These are phyloP conservation scores for Sebastolobus alascanus DNA, from an alignment of 2,797 vertebrate genomes.

Conservation along the genomic window DNA sequence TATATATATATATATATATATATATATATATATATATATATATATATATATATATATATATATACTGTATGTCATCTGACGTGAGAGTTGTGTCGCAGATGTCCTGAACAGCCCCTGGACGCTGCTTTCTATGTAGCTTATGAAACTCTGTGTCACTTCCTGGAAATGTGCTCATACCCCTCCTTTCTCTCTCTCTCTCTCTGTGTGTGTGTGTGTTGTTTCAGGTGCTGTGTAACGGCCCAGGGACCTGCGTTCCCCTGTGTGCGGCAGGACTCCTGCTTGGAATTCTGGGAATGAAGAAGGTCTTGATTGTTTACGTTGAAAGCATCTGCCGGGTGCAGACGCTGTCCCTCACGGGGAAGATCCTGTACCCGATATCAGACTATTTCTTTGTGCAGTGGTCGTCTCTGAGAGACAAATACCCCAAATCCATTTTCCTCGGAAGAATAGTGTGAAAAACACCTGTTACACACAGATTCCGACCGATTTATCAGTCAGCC, in stretches of 20 bases:
- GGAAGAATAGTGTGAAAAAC: conserved; percentile 89
- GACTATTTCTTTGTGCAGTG: conserved; percentile 97
- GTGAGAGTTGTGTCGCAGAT: not conserved
- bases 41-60: too few species aligned
- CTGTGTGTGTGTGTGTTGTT: conserved; percentile 74
- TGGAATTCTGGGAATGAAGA: conserved; percentile 91
- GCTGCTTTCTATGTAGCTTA: conserved; percentile 2
- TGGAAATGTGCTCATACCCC: conserved; percentile 21
- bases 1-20: too few species aligned
- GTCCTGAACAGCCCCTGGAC: not conserved
- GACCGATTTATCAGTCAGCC: too few species aligned
- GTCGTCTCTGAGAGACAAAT: conserved; percentile 91
- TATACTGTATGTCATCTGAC: not conserved
- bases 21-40: too few species aligned
- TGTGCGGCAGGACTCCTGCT: conserved; percentile 91
- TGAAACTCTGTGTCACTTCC: conserved; percentile 6
- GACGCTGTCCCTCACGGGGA: conserved; percentile 92
- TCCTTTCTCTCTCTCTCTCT: not conserved
- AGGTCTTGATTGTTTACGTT: conserved; percentile 91
- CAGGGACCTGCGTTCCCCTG: conserved; percentile 94
- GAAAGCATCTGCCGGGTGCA: conserved; percentile 96
- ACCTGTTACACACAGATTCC: not conserved
- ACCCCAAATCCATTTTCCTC: conserved; percentile 92
- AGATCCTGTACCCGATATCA: conserved; percentile 90
- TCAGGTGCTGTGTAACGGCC: conserved; percentile 96